Conservation (phyloP, 2,888 invertebrate genomes). For the Idaea aversata region DNA sequence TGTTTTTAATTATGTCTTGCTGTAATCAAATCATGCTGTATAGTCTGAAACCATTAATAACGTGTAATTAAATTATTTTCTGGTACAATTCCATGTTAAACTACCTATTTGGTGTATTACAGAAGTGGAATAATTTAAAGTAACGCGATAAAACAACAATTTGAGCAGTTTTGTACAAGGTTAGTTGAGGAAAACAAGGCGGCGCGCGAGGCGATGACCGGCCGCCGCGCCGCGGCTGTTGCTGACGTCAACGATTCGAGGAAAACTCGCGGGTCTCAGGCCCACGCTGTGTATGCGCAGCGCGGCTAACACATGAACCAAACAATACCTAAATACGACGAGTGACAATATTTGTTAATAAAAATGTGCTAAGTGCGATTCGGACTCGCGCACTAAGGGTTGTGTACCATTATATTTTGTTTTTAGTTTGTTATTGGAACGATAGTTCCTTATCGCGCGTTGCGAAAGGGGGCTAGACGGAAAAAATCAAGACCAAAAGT, state of each 20-base stretch:
- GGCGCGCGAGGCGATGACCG: constrained; percentile 51
- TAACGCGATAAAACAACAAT: not conserved
- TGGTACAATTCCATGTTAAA: not conserved
- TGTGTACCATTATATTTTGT: too few species aligned
- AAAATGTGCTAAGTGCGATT: too few species aligned
- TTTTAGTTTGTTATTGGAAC: too few species aligned
- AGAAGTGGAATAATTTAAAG: not conserved
- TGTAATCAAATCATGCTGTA: not conserved
- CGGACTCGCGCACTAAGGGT: too few species aligned
- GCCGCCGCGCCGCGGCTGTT: constrained; percentile 26
- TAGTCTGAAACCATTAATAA: not conserved
- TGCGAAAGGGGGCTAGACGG: too few species aligned
- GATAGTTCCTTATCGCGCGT: too few species aligned
- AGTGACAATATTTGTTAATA: not conserved
- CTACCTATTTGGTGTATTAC: not conserved
- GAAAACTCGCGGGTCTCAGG: constrained; percentile 53
- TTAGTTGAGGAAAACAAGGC: constrained; percentile 57
- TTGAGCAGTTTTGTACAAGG: constrained; percentile 18
- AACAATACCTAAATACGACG: constrained; percentile 4
- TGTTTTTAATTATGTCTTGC: not conserved
- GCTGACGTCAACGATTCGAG: constrained; percentile 68
- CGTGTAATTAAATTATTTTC: not conserved
- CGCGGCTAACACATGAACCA: constrained; percentile 17
- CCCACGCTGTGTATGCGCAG: constrained; percentile 36
- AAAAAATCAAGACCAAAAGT: too few species aligned